Evolutionary conservation across 2,113 vertebrate genomes (phyloP), one percentile per base, ranked within the genome.

Genomic region (Atherinomorus stipes): DNA sequence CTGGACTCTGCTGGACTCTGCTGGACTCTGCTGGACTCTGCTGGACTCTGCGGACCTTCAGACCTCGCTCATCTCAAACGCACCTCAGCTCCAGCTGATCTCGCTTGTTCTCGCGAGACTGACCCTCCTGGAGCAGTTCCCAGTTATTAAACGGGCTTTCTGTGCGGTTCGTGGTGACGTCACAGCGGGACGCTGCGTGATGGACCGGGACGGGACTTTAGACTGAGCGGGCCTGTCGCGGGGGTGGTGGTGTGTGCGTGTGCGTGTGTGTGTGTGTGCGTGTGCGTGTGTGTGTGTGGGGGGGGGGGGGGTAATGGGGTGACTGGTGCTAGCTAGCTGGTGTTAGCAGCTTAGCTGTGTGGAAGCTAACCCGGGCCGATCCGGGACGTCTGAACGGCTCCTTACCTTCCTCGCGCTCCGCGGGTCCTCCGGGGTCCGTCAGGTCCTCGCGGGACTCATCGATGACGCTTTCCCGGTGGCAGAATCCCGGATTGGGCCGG

Each of bases 261-360:
- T n/a, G n/a, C n/a, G n/a, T n/a, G n/a, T n/a, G n/a, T n/a, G n/a
- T n/a, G n/a, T n/a, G n/a, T n/a, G n/a, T n/a, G n/a, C n/a, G n/a
- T n/a, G n/a, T n/a, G n/a, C n/a, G n/a, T n/a, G n/a, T n/a, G n/a
- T n/a, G n/a, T n/a, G n/a, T n/a, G n/a, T n/a, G n/a, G n/a, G n/a
- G n/a, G n/a, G n/a, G n/a, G n/a, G n/a, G n/a, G n/a, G n/a, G 31
- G 47, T 65, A 65, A 76, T 66, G 85, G 84, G 68, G 74, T 18
- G 42, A 19, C n/a, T n/a, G n/a, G n/a, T n/a, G n/a, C n/a, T n/a
- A 7, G 74, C 81, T 89, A 88, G 64, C 73, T 57, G 11, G 22
- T 10, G 56, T 73, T 86, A 89, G 85, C 80, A 42, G 28, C 45
- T 26, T 21, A 3, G 8, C 13, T 1, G 37, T 38, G 49, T 1